Conservation (phyloP, 2,888 invertebrate genomes). For the Agonopterix alstromeriana region DNA sequence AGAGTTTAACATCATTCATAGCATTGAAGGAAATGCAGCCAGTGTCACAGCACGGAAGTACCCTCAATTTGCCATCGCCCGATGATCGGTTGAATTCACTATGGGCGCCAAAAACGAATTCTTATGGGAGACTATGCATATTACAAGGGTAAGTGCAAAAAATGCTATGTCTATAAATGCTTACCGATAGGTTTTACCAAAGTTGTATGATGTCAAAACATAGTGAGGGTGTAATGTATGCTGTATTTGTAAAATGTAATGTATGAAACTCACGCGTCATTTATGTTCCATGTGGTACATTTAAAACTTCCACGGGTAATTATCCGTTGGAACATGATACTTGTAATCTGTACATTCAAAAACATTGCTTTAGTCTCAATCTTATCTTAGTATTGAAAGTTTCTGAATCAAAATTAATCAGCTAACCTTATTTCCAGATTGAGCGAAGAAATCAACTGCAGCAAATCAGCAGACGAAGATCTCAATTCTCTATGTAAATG, state of each 20-base stretch:
- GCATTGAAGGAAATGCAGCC: constrained; percentile 78
- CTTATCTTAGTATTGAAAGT: too few species aligned
- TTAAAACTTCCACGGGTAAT: too few species aligned
- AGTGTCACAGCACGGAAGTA: constrained; percentile 33
- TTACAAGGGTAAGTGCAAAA: constrained; percentile 81
- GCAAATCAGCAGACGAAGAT: constrained; percentile 75
- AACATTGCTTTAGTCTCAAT: too few species aligned
- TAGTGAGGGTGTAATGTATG: too few species aligned
- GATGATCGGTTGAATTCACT: constrained; percentile 64
- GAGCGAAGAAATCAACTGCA: constrained; percentile 78
- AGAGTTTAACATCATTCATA: constrained; percentile 83
- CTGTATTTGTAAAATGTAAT: too few species aligned
- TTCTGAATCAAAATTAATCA: too few species aligned
- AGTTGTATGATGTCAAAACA: too few species aligned
- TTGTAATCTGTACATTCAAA: too few species aligned
- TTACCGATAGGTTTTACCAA: too few species aligned
- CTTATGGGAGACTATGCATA: constrained; percentile 81
- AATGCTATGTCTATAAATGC: neutral
- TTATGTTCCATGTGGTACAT: too few species aligned
- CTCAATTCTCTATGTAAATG: constrained; percentile 87
- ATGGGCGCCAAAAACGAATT: constrained; percentile 67
- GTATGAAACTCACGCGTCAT: too few species aligned
- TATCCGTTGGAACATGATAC: too few species aligned
- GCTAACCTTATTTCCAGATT: constrained; percentile 67
- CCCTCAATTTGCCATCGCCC: constrained; percentile 35